These are phyloP conservation scores for Oncorhynchus nerka DNA, from an alignment of 2,113 vertebrate genomes.

Conservation along the genomic window DNA sequence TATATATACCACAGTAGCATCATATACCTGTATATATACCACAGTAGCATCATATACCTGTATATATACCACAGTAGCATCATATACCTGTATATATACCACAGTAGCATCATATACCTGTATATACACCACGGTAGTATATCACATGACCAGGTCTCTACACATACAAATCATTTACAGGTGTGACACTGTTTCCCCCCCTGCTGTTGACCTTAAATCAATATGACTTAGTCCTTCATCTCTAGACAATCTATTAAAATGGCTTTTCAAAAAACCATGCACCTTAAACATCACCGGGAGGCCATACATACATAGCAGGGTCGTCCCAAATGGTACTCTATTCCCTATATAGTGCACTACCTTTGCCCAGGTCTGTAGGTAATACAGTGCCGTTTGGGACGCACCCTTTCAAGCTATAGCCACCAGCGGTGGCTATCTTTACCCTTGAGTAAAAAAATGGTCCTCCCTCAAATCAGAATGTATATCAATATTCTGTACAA, in stretches of 20 bases:
- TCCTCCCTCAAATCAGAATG: constrained; percentile 52
- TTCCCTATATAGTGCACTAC: no score
- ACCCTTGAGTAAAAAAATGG: constrained; percentile 19
- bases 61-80: no score
- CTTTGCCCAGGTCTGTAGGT: no score
- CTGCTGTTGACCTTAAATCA: neutral
- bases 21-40: no score
- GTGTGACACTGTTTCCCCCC: neutral
- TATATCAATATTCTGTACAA: constrained; percentile 55
- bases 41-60: no score
- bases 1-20: no score
- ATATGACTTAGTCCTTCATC: neutral
- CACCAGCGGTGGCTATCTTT: constrained; percentile 23
- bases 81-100: no score
- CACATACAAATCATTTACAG: neutral
- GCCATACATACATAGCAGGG: neutral
- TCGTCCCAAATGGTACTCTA: no score
- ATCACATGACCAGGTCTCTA: neutral
- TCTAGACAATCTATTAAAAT: neutral
- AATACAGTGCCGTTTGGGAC: neutral
- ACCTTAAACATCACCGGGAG: neutral
- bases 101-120: no score
- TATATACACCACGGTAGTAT: no score
- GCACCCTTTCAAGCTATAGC: constrained; percentile 22
- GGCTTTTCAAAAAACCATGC: neutral